Evolutionary conservation across 2,888 invertebrate genomes (phyloP), one percentile per base, ranked within the genome.

Genomic region (Tiliacea aurago): DNA sequence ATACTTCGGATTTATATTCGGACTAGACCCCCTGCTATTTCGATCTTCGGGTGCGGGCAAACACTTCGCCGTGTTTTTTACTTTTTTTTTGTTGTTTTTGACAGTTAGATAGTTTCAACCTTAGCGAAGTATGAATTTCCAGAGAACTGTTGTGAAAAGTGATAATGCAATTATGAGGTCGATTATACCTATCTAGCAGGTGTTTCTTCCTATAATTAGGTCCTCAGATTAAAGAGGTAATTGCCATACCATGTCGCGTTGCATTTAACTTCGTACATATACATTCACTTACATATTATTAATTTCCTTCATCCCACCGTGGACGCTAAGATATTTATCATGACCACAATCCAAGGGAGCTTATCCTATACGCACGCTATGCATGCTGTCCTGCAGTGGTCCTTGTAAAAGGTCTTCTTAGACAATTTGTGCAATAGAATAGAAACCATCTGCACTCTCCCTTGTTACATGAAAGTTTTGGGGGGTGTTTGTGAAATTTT

Each of bases 221-320:
- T 65, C 43, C 13, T 45, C 37, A 56, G 18, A 62, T 47, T n/a
- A 33, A 63, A 56, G n/a, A 59, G 56, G 53, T 47, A 41, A 66
- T 69, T 49, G n/a, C 55, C 33, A 62, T 81, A 76, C 51, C 68
- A 71, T 56, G 61, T 59, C 70, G 45, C 58, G 11, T 61, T 65
- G 61, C 61, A 63, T 69, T 61, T 55, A 56, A 64, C 49, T 49
- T 80, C 68, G n/a, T 66, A 59, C 53, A 37, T 65, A 62, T 47
- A 65, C 33, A 76, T 69, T 65, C 58, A 70, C 68, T 66, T 83
- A 84, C 23, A 68, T 47, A 75, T 65, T 61, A 81, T 68, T 75
- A 70, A 71, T 84, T 75, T 84, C 65, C 49, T 75, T 80, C 51
- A 80, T 68, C 55, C 47, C 56, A 68, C 66, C 55, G 65, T 84